These are phyloP conservation scores for Gobio gobio DNA, from an alignment of 2,113 vertebrate genomes.

Conservation along the genomic window DNA sequence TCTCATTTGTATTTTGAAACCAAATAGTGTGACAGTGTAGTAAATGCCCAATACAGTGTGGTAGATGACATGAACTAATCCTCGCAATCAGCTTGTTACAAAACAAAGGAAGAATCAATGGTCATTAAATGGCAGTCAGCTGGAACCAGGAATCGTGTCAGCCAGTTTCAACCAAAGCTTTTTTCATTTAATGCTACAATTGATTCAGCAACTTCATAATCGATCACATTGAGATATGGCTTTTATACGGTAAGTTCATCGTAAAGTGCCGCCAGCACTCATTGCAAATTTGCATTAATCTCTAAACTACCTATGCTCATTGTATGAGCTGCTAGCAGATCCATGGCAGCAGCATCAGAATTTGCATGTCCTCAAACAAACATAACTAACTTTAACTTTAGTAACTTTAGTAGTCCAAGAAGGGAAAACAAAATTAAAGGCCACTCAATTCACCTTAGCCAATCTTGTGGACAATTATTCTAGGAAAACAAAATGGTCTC, in stretches of 20 bases:
- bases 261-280: background rate
- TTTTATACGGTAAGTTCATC: constrained; percentile 34
- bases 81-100: constrained; percentile 40
- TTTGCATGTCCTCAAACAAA: background rate
- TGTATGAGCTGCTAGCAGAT: background rate
- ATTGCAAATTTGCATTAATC: background rate
- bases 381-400: constrained; percentile 8
- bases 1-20: background rate
- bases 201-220: constrained; percentile 28
- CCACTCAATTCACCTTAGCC: background rate
- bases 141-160: constrained; percentile 36
- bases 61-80: constrained; percentile 34
- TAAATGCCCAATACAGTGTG: constrained; percentile 21
- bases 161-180: constrained; percentile 12
- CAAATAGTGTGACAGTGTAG: background rate
- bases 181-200: constrained; percentile 25
- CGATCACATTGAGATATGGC: constrained; percentile 29
- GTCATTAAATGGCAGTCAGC: constrained; percentile 50
- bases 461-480: background rate
- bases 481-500: constrained; percentile 5
- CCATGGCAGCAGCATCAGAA: background rate
- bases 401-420: background rate
- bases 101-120: constrained; percentile 49
- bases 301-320: background rate
- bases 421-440: background rate